Base-by-base conservation (phyloP, 1,140 invertebrate genomes). In the Mercenaria mercenaria region DNA sequence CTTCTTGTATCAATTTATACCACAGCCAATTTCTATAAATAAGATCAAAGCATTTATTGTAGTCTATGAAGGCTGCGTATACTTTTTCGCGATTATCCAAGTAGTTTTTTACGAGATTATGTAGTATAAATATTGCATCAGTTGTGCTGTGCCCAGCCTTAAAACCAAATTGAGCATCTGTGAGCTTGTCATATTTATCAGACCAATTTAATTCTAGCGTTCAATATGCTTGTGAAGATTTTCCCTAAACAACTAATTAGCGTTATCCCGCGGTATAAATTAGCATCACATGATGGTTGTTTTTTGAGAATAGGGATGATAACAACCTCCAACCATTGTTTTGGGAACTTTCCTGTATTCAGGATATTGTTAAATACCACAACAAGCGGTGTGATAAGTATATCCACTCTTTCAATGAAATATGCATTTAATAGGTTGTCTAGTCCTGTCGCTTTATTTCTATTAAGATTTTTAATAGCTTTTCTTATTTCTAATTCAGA, bases 1-100 rank as follows among this genome's bases (percentile, higher is more conserved):
- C 61, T 39, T 23, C 20, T 41, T 82, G 34, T 29, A 74, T 26
- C 20, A 87, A 10, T 50, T 87, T 87, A 11, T 47, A n/a, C 89
- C 83, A 87, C 10, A 86, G 59, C 15, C n/a, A 61, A 72, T 50
- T 37, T 67, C 89, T 41, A 4, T 26, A 61, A 13, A 90, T 47
- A 39, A 37, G 39, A 61, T 91, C 80, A 89, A 89, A 91, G 23
- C 64, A 76, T 50, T 83, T 84, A 23, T 11, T 83, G n/a, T 67
- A 80, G 52, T 89, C 86, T 1, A 91, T 26, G 67, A 85, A 91
- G 15, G 43, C 50, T 32, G n/a, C 50, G 52, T 69, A 91, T 1
- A 91, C 41, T 77, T 56, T 79, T 59, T 83, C 67, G 10, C 43
- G 32, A 13, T 79, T 39, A 23, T 11, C 15, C 20, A 79, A 61